These are phyloP conservation scores for Eurystomus gularis DNA, from an alignment of 2,113 vertebrate species.

Conservation along the genomic window DNA sequence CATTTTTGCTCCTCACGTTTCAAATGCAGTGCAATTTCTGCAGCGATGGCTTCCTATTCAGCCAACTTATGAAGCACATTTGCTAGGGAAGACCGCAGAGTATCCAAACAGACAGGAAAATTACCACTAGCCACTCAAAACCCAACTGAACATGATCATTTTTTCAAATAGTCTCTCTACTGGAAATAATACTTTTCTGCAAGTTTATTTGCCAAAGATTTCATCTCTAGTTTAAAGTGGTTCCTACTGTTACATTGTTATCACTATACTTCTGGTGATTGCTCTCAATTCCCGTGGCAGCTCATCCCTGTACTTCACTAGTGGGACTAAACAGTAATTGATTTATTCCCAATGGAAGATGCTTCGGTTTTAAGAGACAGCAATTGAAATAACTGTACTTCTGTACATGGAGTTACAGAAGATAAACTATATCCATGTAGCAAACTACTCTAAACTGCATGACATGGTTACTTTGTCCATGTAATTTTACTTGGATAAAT, in stretches of 20 bases:
- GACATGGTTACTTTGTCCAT: background rate
- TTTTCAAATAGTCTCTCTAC: background rate
- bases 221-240: background rate
- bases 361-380: background rate
- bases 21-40: background rate
- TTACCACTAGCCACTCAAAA: background rate
- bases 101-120: background rate
- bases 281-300: background rate
- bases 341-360: background rate
- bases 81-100: background rate
- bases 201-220: background rate
- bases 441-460: background rate
- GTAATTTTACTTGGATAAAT: background rate
- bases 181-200: background rate
- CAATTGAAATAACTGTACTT: background rate
- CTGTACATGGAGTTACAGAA: no score
- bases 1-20: background rate
- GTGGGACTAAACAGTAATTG: background rate
- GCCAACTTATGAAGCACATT: background rate
- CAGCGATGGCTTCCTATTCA: background rate
- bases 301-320: background rate
- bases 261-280: background rate
- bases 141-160: rapidly evolving
- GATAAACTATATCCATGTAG: background rate
- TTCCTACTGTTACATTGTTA: background rate